A percentile compares a stretch with the other conserved stretches of the same genome.
These are phyloP conservation scores for Rhagonycha fulva DNA, from an alignment of 2,888 invertebrate genomes.

Conservation along the genomic window DNA sequence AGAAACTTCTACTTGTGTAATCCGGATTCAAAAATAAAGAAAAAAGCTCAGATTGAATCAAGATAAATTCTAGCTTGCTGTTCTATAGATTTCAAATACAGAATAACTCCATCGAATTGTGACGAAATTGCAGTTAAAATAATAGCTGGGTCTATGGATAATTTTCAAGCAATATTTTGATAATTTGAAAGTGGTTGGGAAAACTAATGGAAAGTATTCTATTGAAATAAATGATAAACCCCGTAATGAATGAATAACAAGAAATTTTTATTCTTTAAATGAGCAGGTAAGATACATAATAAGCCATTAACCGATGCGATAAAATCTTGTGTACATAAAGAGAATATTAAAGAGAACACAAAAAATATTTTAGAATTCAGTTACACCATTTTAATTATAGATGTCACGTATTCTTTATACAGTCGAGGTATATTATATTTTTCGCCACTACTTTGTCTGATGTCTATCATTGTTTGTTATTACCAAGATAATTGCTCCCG, in stretches of 20 bases:
- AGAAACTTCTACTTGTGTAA: no score
- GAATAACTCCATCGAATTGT: no score
- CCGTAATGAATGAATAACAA: not conserved
- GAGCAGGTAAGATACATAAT: slow-evolving; percentile 5
- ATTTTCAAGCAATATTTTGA: not conserved
- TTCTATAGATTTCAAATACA: no score
- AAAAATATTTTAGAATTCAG: slow-evolving; percentile 20
- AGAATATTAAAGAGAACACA: slow-evolving; percentile 1
- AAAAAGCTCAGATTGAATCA: no score
- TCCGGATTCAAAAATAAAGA: no score
- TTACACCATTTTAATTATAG: slow-evolving; percentile 30
- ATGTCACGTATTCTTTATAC: slow-evolving; percentile 23
- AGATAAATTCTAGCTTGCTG: no score
- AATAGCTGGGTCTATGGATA: no score
- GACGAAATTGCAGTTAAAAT: no score
- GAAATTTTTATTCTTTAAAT: not conserved
- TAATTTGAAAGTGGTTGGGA: not conserved
- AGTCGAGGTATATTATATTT: slow-evolving; percentile 28
- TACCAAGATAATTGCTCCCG: slow-evolving; percentile 31
- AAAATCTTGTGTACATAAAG: slow-evolving; percentile 2
- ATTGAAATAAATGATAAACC: not conserved
- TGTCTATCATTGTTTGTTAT: slow-evolving; percentile 36
- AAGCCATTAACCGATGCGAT: not conserved
- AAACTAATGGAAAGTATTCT: not conserved
- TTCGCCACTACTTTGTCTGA: slow-evolving; percentile 32